Evolutionary conservation across 1,140 invertebrate genomes (phyloP), one percentile per base, ranked within the genome.

Genomic region (Magallana ariakensis): DNA sequence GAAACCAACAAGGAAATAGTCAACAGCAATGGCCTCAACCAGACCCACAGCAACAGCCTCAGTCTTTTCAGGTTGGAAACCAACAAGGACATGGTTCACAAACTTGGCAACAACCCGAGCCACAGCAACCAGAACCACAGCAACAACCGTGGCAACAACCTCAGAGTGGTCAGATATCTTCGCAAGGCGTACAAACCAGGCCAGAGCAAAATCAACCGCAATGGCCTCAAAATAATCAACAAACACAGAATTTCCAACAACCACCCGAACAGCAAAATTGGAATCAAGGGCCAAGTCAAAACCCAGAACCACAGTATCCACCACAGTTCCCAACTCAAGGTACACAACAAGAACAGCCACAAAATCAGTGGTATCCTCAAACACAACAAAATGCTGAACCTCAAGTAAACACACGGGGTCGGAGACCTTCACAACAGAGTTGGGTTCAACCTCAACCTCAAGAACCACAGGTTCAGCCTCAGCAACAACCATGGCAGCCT

Each of bases 401-500:
- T 75, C 66, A 75, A 75, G 66, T 75, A 2, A 75, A 75, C 33
- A 4, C 66, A 75, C 66, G 9, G 2, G 66, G 22, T 26, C 66
- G 33, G 22, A 19, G 13, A 26, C 1, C 22, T 75, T 26, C 22
- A 33, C 66, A 46, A 33, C 66, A 70, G 13, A 0, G 13, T 10
- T 26, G 19, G 22, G 22, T 26, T 10, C 19, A 11, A 13, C 7
- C 66, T 75, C 66, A 75, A 26, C 66, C 19, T 11, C 22, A 75
- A 75, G 66, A 75, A 26, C 66, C 66, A 11, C 66, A 75, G 66
- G 66, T 75, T 75, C 66, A 33, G 22, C 22, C 66, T 22, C 66
- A 8, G 22, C 58, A 62, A 11, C 66, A 75, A 46, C 33, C 2
- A 46, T 46, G 33, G 33, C 33, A 46, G 33, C 33, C 33, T 46